phyloP scores from a whole-genome alignment of 2,113 vertebrate species.

The Aphelocoma coerulescens region DNA sequence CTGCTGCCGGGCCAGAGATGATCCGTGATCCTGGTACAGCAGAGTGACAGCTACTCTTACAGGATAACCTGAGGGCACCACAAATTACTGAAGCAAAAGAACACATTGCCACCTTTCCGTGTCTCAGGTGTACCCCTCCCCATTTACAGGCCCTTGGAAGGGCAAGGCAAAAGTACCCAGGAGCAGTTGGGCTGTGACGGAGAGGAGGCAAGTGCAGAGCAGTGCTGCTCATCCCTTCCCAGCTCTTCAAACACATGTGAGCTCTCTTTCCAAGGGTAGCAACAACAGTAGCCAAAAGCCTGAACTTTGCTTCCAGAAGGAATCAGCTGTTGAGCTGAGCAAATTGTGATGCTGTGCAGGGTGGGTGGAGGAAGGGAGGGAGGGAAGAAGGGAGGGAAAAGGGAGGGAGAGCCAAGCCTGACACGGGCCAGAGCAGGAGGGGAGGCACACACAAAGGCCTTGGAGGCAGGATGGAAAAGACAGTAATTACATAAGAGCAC shows the following conservation, averaged over 20 bases:
- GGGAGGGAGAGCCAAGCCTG: background rate
- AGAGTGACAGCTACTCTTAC: background rate
- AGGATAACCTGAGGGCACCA: background rate
- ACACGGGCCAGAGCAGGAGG: background rate
- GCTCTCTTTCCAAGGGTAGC: background rate
- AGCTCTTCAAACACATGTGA: background rate
- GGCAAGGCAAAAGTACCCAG: background rate
- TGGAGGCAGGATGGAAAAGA: slow-evolving; percentile 57
- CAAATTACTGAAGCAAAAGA: background rate
- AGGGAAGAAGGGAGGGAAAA: background rate
- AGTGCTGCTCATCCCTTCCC: background rate
- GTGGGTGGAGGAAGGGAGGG: background rate
- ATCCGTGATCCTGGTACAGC: rapidly evolving
- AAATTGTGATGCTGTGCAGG: background rate
- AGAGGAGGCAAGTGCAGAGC: background rate
- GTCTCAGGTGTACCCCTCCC: background rate
- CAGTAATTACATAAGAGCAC: slow-evolving; percentile 63
- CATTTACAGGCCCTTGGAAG: background rate
- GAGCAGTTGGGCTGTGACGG: background rate
- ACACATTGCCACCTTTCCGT: background rate
- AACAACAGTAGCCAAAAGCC: background rate
- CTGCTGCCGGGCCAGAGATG: background rate
- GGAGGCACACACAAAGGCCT: slow-evolving; percentile 16
- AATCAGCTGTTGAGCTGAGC: slow-evolving; percentile 42
- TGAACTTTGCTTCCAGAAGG: slow-evolving; percentile 16